Conservation (phyloP, 2,797 vertebrate genomes). For the Garrulus glandarius region DNA sequence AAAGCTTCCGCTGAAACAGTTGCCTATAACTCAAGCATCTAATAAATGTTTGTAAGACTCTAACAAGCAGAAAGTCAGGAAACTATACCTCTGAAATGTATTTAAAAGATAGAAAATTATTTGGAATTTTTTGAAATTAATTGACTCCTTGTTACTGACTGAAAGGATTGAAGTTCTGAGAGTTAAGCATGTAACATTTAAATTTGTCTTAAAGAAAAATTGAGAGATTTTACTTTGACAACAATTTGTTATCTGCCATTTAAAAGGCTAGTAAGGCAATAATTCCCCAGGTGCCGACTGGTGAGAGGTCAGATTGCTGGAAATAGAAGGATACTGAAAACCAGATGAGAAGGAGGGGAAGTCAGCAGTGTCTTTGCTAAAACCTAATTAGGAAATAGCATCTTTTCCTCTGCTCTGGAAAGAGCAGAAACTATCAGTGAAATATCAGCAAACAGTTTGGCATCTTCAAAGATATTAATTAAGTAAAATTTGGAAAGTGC, state of each 20-base stretch:
- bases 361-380: conserved; percentile 15
- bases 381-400: conserved; percentile 59
- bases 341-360: conserved; percentile 46
- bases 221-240: conserved; percentile 44
- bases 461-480: conserved; percentile 69
- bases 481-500: conserved; percentile 72
- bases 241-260: conserved; percentile 70
- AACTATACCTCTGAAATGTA: neutral
- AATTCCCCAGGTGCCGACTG: conserved; percentile 56
- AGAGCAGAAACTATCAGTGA: conserved; percentile 58
- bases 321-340: conserved; percentile 47
- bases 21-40: neutral
- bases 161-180: neutral
- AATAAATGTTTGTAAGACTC: neutral
- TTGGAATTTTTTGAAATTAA: neutral
- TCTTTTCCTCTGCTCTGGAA: conserved; percentile 56
- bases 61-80: neutral
- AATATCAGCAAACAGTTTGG: conserved; percentile 68
- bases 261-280: conserved; percentile 62
- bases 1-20: neutral
- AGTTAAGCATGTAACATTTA: neutral
- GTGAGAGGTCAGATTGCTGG: conserved; percentile 30
- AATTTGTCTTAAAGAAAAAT: conserved; percentile 26
- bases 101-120: neutral
- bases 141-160: neutral